Conservation (phyloP, 2,797 vertebrate genomes). For the Eupleurogrammus muticus region DNA sequence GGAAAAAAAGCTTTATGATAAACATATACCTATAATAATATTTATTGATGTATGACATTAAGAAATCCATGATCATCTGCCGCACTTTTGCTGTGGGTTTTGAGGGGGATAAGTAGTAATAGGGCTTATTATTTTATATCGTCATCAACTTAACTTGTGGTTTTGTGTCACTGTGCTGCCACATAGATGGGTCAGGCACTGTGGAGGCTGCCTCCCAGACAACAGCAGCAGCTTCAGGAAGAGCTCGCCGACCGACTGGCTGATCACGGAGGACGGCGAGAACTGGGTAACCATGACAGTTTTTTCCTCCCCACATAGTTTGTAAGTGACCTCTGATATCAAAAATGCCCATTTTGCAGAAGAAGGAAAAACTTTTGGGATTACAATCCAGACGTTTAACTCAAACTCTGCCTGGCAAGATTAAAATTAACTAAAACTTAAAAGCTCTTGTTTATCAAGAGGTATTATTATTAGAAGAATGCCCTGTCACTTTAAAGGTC, state of each 20-base stretch:
- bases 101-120: no score
- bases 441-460: background rate
- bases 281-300: slow-evolving; percentile 51
- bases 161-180: slow-evolving; percentile 12
- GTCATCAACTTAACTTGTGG: background rate
- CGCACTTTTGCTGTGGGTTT: background rate
- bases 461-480: background rate
- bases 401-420: background rate
- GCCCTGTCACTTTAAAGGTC: no score
- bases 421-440: background rate
- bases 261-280: slow-evolving; percentile 62
- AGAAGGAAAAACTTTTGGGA: background rate
- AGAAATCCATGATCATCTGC: background rate
- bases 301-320: background rate
- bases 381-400: background rate
- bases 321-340: background rate
- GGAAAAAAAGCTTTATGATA: background rate
- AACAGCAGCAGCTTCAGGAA: slow-evolving; percentile 96
- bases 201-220: slow-evolving; percentile 93
- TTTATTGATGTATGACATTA: background rate
- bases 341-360: background rate
- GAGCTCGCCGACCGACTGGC: slow-evolving; percentile 87
- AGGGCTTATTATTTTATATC: background rate
- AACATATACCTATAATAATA: background rate
- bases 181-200: slow-evolving; percentile 97